Base-by-base conservation (phyloP, 2,113 vertebrate species). In the Egretta garzetta region DNA sequence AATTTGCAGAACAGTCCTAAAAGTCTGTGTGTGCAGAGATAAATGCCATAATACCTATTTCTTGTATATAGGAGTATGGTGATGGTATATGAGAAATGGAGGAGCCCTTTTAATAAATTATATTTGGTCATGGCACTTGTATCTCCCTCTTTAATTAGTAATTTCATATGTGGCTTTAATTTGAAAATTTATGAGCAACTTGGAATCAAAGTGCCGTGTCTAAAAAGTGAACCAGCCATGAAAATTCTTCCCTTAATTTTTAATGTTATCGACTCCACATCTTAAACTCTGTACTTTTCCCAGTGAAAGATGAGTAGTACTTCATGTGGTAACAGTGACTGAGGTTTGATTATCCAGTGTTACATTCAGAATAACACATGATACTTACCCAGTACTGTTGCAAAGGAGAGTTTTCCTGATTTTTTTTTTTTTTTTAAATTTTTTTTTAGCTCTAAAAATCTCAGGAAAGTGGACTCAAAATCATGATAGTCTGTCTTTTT, bases 221-320 rank as follows among this genome's bases (percentile, higher is more conserved):
- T 82, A 56, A 84, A 86, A 39, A 89, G 35, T 4, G 19, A 85
- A 76, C 20, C 22, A 43, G 24, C 53, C 49, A 14, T 79, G 58
- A 74, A 93, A 95, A 72, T 32, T 30, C 7, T 75, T 71, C 43
- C 19, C 58, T 91, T 87, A 35, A 32, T 89, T 89, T 90, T 91
- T 3, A 0, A 1, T 53, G 9, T 72, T 72, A 28, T 60, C 1
- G 1, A 13, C 39, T 77, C 18, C 3, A 4, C 74, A 70, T 32
- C 39, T 80, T 72, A 58, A 90, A 59, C 4, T 41, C n/a, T 89
- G 14, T 45, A 9, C 21, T 94, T 83, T 39, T 73, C 63, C 23
- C n/a, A 59, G 37, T 75, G 71, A 64, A 90, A 87, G 70, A 62
- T 5, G 10, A 70, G 70, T 39, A 82, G 50, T 41, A 62, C 14